phyloP scores from a whole-genome alignment of 2,888 invertebrate genomes.

The Eilema sororculum region DNA sequence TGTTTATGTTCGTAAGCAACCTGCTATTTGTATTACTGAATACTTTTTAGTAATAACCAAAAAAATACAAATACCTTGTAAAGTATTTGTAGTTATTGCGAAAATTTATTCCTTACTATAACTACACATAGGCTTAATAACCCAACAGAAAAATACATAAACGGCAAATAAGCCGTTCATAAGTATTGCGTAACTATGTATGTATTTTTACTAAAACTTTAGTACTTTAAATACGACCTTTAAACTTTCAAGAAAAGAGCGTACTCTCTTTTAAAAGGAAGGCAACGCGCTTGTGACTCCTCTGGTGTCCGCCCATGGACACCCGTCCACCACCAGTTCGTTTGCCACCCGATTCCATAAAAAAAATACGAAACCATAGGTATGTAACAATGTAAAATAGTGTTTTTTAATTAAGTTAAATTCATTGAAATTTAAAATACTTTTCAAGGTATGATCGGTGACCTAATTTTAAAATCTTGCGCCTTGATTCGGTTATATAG shows the following conservation, averaged over 20 bases:
- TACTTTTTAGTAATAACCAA: conserved; percentile 5
- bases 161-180: no score
- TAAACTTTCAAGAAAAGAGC: no score
- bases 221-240: no score
- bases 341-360: no score
- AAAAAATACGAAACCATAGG: not conserved
- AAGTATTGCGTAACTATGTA: not conserved
- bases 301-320: no score
- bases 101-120: no score
- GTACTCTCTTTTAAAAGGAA: no score
- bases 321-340: no score
- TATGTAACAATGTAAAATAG: not conserved
- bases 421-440: not conserved
- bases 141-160: no score
- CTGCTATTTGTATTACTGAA: conserved; percentile 49
- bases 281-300: no score
- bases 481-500: not conserved
- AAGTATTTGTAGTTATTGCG: not conserved
- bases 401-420: not conserved
- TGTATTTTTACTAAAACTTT: not conserved
- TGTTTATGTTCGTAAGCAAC: conserved; percentile 55
- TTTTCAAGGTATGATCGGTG: no score
- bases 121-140: no score
- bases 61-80: not conserved
- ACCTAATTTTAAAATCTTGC: not conserved